A percentile compares a stretch with the other conserved stretches of the same genome.
Evolutionary conservation across 2,888 invertebrate genomes (phyloP).

Genomic region (Caenorhabditis doughertyi): DNA sequence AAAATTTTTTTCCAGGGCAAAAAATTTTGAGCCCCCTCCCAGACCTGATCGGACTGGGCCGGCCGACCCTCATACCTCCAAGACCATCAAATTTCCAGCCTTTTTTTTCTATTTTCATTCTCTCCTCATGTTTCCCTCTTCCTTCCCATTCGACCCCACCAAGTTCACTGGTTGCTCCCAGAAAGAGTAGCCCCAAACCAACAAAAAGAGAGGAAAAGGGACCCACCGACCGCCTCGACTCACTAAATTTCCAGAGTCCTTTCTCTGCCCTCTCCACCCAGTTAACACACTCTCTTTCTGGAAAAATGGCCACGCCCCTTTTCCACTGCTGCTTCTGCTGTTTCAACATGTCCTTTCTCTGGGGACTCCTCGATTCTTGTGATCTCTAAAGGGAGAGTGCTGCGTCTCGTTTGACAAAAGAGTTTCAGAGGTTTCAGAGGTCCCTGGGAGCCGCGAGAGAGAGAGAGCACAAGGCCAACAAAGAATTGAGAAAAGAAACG

Average conservation of each 20-base stretch:
- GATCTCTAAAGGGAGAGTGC: too few relatives aligned
- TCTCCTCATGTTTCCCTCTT: too few relatives aligned
- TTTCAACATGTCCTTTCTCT: constrained; percentile 2
- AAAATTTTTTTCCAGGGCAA: too few relatives aligned
- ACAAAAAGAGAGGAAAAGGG: neutral
- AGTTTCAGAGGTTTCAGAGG: constrained; percentile 60
- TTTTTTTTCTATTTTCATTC: neutral
- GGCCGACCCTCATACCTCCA: too few relatives aligned
- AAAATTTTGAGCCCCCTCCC: too few relatives aligned
- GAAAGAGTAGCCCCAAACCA: too few relatives aligned
- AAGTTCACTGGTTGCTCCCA: constrained; percentile 3
- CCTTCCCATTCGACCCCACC: neutral
- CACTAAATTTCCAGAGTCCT: constrained; percentile 47
- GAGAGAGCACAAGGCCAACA: constrained; percentile 12
- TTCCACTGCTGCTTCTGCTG: too few relatives aligned
- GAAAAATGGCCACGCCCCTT: neutral
- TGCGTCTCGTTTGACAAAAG: constrained; percentile 34
- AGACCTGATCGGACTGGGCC: too few relatives aligned
- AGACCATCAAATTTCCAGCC: too few relatives aligned
- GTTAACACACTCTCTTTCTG: constrained; percentile 5
- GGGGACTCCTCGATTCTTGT: neutral
- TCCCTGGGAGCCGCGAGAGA: constrained; percentile 33
- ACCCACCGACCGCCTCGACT: neutral
- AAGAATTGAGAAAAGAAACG: neutral
- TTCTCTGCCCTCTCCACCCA: neutral